Conservation (phyloP, 2,888 invertebrate genomes). For the Dryomyza anilis region DNA sequence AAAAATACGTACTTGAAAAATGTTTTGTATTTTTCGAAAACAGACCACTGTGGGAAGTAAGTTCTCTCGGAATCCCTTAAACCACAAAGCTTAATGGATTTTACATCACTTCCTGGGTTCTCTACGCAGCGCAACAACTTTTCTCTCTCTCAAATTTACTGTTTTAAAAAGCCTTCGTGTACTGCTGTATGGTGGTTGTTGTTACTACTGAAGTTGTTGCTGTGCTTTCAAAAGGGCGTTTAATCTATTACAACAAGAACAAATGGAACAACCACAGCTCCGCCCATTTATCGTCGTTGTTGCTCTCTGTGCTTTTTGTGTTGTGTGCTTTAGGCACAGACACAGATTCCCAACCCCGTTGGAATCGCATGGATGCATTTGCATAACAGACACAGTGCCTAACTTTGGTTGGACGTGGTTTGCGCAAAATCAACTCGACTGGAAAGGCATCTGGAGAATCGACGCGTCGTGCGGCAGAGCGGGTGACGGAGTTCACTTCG, state of each 20-base stretch:
- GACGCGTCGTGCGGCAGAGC: not conserved
- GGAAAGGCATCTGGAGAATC: not conserved
- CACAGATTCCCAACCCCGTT: conserved; percentile 25
- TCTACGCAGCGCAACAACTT: not conserved
- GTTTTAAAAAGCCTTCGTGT: conserved; percentile 21
- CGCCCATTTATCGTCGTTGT: conserved; percentile 56
- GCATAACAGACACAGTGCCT: conserved; percentile 3
- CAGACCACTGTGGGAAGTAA: not conserved
- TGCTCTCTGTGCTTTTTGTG: conserved; percentile 41
- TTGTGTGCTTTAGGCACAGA: conserved; percentile 40
- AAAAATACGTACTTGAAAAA: no score
- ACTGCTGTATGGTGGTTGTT: conserved; percentile 18
- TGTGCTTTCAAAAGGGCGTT: conserved; percentile 48
- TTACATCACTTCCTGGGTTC: conserved; percentile 6
- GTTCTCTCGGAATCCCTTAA: not conserved
- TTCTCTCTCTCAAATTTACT: not conserved
- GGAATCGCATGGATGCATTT: conserved; percentile 7
- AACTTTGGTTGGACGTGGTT: conserved; percentile 37
- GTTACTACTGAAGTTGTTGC: conserved; percentile 37
- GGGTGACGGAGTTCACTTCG: not conserved
- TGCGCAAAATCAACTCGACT: conserved; percentile 41
- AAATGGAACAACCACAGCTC: conserved; percentile 47
- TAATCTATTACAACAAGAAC: conserved; percentile 41
- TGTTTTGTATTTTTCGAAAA: no score
- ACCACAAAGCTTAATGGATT: not conserved